Evolutionary conservation across 2,113 vertebrate species (phyloP).

Genomic region (Struthidea cinerea): DNA sequence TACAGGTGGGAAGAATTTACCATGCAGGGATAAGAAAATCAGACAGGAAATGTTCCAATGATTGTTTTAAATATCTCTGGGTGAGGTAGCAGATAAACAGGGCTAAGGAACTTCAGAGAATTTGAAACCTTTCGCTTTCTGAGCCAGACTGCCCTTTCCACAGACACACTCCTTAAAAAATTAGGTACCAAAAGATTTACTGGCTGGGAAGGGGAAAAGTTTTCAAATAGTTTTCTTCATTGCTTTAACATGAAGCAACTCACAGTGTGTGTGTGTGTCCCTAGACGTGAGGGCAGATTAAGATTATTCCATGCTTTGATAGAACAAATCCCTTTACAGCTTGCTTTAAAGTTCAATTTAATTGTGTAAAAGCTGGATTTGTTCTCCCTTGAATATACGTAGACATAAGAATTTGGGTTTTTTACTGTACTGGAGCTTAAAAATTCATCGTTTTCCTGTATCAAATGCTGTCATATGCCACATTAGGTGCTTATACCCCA

Average conservation of each 20-base stretch:
- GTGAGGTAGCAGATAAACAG: slow-evolving; percentile 18
- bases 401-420: background rate
- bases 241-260: background rate
- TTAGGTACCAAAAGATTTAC: slow-evolving; percentile 16
- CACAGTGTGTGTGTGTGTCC: background rate
- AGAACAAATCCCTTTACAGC: background rate
- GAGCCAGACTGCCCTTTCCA: background rate
- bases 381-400: background rate
- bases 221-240: slow-evolving; percentile 19
- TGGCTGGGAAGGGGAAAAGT: background rate
- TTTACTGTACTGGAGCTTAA: background rate
- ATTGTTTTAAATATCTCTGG: background rate
- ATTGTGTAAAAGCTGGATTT: background rate
- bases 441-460: background rate
- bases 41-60: background rate
- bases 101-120: background rate
- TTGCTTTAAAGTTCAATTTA: background rate
- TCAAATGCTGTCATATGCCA: background rate
- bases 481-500: background rate
- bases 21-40: background rate
- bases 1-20: background rate
- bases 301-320: background rate
- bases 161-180: background rate
- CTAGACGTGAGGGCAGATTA: background rate
- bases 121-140: background rate